These are phyloP conservation scores for Contarinia nasturtii DNA, from an alignment of 1,140 invertebrate genomes.

Conservation along the genomic window DNA sequence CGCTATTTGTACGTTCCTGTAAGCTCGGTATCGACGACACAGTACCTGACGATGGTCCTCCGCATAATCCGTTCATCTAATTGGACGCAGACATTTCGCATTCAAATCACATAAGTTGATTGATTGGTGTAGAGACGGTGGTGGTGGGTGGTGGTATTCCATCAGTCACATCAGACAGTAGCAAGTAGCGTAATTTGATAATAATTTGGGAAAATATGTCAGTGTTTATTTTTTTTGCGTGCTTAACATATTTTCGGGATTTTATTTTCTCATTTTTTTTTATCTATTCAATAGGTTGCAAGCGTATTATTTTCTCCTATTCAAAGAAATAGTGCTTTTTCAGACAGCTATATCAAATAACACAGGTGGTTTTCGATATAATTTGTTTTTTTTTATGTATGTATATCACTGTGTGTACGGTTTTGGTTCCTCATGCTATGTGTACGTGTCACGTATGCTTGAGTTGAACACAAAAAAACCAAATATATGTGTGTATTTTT, in stretches of 20 bases:
- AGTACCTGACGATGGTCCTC: slow-evolving; percentile 16
- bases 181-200: background rate
- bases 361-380: background rate
- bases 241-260: too few species aligned
- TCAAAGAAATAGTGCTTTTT: background rate
- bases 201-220: background rate
- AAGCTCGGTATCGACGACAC: background rate
- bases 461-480: too few species aligned
- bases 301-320: background rate
- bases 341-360: background rate
- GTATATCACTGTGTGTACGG: too few species aligned
- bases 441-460: too few species aligned
- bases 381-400: background rate
- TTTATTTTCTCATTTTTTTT: too few species aligned
- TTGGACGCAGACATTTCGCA: background rate
- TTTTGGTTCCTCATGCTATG: too few species aligned
- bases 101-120: background rate
- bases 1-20: slow-evolving; percentile 3
- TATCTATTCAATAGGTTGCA: slow-evolving; percentile 7
- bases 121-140: too few species aligned
- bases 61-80: slow-evolving; percentile 64
- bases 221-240: background rate
- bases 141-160: too few species aligned
- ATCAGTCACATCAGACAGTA: background rate
- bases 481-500: too few species aligned